phyloP scores from a whole-genome alignment of 1,140 invertebrate species.

The Ooceraea biroi region DNA sequence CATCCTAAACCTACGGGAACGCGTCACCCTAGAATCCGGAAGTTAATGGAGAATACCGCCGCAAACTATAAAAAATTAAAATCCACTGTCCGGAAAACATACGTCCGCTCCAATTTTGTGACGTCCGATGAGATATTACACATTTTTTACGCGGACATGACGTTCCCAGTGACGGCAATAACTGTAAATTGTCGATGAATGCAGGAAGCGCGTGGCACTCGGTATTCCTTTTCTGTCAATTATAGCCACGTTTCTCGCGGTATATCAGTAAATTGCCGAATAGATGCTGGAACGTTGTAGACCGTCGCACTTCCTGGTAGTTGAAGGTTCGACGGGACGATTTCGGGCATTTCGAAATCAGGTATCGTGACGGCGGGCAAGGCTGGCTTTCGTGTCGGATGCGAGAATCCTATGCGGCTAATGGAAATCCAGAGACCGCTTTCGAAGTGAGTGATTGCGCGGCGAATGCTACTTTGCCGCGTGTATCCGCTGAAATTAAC shows the following conservation, averaged over 20 bases:
- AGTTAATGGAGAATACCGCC: neutral
- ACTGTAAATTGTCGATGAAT: neutral
- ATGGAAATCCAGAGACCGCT: slow-evolving; percentile 53
- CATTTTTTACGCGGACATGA: neutral
- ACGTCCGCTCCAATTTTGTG: too few species aligned
- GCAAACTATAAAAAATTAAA: neutral
- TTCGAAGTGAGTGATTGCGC: slow-evolving; percentile 41
- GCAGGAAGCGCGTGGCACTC: neutral
- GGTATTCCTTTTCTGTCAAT: too few species aligned
- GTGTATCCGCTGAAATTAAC: slow-evolving; percentile 54
- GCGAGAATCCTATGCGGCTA: slow-evolving; percentile 25
- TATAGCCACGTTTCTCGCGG: neutral
- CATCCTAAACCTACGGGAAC: neutral
- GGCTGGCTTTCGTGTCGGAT: slow-evolving; percentile 26
- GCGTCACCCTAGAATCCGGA: neutral
- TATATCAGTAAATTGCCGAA: neutral
- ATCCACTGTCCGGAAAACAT: neutral
- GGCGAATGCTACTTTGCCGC: slow-evolving; percentile 34
- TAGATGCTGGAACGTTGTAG: neutral
- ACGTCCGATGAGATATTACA: too few species aligned
- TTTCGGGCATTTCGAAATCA: slow-evolving; percentile 5
- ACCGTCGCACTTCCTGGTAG: neutral
- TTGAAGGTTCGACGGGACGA: neutral
- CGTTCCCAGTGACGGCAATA: neutral
- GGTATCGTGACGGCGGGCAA: slow-evolving; percentile 23